phyloP scores from a whole-genome alignment of 2,888 invertebrate genomes.

The Neoscelio sp. region DNA sequence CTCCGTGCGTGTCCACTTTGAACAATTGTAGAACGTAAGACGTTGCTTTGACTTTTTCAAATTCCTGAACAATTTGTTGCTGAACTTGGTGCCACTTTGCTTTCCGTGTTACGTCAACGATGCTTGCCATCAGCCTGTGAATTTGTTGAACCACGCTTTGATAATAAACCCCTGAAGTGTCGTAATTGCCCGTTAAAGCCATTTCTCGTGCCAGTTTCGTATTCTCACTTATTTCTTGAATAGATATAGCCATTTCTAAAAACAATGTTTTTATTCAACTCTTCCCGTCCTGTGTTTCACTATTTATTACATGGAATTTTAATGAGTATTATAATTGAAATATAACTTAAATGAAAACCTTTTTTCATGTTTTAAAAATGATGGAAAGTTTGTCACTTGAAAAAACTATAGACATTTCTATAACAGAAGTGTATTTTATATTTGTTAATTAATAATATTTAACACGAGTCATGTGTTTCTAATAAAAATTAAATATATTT shows the following conservation, averaged over 20 bases:
- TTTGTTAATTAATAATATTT: too few species aligned
- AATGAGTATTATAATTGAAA: too few species aligned
- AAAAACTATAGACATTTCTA: too few species aligned
- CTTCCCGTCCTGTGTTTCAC: too few species aligned
- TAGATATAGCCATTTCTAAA: conserved; percentile 91
- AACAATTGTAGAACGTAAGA: conserved; percentile 91
- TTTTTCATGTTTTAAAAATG: not conserved
- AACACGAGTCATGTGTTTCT: too few species aligned
- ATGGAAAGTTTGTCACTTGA: too few species aligned
- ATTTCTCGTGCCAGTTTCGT: conserved; percentile 97
- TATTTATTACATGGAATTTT: too few species aligned
- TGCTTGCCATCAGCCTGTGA: conserved; percentile 91
- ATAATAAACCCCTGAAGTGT: conserved; percentile 96
- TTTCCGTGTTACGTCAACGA: conserved; percentile 91
- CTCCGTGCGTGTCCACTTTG: conserved; percentile 87
- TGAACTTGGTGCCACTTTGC: conserved; percentile 97
- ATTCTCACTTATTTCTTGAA: conserved; percentile 97
- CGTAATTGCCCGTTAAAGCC: conserved; percentile 97
- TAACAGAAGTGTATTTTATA: too few species aligned
- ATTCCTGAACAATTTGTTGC: conserved; percentile 94
- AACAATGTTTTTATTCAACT: conserved; percentile 59
- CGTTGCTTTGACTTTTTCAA: conserved; percentile 94
- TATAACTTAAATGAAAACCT: not conserved
- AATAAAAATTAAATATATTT: too few species aligned
- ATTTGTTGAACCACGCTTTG: conserved; percentile 97